Conservation (phyloP, 2,888 invertebrate species). For the Neoaliturus tenellus region DNA sequence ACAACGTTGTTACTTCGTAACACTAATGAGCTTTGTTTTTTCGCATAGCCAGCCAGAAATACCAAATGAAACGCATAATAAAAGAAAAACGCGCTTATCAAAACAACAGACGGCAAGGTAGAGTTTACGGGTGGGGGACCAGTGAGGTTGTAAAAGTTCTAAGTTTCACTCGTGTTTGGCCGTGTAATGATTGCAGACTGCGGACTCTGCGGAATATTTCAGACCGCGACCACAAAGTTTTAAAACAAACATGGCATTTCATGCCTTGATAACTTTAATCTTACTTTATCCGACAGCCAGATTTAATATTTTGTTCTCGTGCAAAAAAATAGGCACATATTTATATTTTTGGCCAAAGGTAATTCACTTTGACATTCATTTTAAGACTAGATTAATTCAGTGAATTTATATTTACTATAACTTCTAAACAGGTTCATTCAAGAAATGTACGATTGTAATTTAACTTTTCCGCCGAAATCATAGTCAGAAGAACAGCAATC, state of each 20-base stretch:
- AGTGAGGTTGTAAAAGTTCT: not conserved
- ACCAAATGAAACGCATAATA: not conserved
- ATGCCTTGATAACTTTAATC: constrained; percentile 15
- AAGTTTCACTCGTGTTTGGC: not conserved
- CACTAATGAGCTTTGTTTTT: no score
- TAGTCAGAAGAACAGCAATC: no score
- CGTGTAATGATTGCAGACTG: constrained; percentile 18
- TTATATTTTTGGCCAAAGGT: no score
- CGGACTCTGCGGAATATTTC: constrained; percentile 18
- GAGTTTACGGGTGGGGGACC: not conserved
- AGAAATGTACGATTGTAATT: no score
- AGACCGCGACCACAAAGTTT: constrained; percentile 16
- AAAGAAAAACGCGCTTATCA: not conserved
- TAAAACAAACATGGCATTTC: constrained; percentile 23
- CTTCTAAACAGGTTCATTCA: no score
- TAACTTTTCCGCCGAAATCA: no score
- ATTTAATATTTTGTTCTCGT: not conserved
- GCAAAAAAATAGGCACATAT: no score
- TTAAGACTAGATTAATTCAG: no score
- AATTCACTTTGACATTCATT: no score
- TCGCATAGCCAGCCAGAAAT: no score
- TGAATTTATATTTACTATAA: no score
- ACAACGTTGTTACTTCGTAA: no score
- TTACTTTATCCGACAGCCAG: not conserved
- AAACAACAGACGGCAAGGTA: not conserved